phyloP scores from a whole-genome alignment of 1,140 invertebrate genomes.

The Centruroides sculpturatus region DNA sequence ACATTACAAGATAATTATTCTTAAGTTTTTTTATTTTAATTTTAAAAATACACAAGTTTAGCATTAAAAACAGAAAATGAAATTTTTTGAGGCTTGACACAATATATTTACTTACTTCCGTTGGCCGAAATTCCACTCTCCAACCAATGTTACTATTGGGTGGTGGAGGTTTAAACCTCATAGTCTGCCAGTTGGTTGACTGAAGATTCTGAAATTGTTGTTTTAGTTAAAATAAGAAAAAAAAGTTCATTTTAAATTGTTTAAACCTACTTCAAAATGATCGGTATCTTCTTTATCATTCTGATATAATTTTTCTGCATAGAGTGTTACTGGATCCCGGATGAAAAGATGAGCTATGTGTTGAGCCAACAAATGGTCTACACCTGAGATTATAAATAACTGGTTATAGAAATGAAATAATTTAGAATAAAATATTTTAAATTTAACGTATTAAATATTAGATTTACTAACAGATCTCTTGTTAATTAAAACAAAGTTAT shows the following conservation, averaged over 20 bases:
- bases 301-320: conserved; percentile 89
- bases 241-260: not conserved
- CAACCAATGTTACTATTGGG: conserved; percentile 93
- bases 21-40: no score
- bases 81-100: not conserved
- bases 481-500: no score
- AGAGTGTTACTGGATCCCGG: conserved; percentile 88
- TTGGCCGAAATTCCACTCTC: conserved; percentile 98
- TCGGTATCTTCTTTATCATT: conserved; percentile 89
- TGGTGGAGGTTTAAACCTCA: conserved; percentile 94
- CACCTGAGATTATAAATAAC: conserved; percentile 31
- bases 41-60: not conserved
- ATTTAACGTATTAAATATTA: no score
- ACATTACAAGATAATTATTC: no score
- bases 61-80: not conserved
- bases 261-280: conserved; percentile 81
- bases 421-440: no score
- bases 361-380: conserved; percentile 70
- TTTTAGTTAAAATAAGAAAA: not conserved
- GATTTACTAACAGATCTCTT: no score
- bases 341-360: conserved; percentile 99
- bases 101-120: conserved; percentile 42
- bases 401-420: no score
- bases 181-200: conserved; percentile 99
- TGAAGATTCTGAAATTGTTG: conserved; percentile 73